Evolutionary conservation across 2,113 vertebrate species (phyloP).

Genomic region (Chlorodrepanis virens): DNA sequence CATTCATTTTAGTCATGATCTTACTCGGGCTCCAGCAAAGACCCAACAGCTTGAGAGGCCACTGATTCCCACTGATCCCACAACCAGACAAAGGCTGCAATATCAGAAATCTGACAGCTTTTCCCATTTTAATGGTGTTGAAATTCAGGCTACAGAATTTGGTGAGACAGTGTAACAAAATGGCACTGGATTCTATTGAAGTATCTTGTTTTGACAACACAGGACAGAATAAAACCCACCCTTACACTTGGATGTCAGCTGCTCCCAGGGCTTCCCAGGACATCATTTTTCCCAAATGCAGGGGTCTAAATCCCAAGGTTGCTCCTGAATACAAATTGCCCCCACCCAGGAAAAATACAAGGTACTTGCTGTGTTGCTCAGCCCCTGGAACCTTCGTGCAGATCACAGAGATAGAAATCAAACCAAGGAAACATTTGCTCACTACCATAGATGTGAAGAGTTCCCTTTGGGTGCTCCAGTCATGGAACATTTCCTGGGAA

Average conservation of each 20-base stretch:
- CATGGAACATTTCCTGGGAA: slow-evolving; percentile 9
- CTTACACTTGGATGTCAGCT: neutral
- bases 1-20: neutral
- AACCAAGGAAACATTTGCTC: slow-evolving; percentile 20
- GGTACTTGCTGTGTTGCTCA: neutral
- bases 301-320: neutral
- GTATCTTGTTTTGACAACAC: neutral
- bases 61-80: neutral
- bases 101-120: neutral
- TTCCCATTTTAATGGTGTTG: neutral
- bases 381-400: neutral
- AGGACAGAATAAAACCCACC: neutral
- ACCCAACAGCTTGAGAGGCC: neutral
- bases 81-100: neutral
- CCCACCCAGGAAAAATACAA: neutral
- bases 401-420: slow-evolving; percentile 11
- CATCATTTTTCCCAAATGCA: neutral
- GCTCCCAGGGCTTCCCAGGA: neutral
- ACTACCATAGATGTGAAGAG: neutral
- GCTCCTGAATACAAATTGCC: neutral
- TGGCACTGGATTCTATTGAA: neutral
- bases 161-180: neutral
- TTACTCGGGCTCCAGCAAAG: neutral
- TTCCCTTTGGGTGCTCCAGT: neutral
- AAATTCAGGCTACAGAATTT: neutral